phyloP scores from a whole-genome alignment of 2,797 vertebrate genomes.

The Okamejei kenojei region DNA sequence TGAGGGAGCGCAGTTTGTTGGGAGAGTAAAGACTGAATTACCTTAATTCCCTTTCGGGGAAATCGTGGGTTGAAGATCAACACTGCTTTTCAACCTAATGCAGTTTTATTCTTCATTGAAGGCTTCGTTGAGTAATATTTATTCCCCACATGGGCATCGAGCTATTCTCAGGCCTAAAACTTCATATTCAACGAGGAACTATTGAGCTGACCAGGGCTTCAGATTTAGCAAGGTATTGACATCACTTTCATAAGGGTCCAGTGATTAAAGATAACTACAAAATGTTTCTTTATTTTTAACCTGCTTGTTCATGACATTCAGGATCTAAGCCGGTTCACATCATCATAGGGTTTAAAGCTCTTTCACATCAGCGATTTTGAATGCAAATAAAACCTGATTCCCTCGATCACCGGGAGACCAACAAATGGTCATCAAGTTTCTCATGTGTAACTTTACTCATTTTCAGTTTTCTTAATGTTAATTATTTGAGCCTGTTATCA shows the following conservation, averaged over 20 bases:
- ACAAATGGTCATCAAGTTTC: neutral
- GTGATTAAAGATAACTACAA: neutral
- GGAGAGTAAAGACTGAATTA: neutral
- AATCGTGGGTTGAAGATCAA: neutral
- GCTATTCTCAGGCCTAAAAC: neutral
- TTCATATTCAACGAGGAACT: neutral
- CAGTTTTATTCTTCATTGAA: neutral
- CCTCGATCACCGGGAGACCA: neutral
- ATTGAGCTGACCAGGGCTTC: neutral
- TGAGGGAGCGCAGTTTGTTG: neutral
- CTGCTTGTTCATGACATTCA: neutral
- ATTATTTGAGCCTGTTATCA: neutral
- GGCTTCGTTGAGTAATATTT: too few species aligned
- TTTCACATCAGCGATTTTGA: neutral
- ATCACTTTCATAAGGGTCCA: neutral
- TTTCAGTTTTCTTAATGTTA: neutral
- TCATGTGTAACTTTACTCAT: neutral
- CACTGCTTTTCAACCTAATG: neutral
- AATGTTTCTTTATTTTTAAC: neutral
- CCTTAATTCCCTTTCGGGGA: neutral
- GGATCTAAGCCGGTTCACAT: neutral
- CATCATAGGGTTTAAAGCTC: too few species aligned
- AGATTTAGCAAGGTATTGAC: neutral
- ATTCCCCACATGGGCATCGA: neutral
- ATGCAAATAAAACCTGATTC: neutral